phyloP scores from a whole-genome alignment of 1,140 invertebrate genomes.

The Papilio xuthus region DNA sequence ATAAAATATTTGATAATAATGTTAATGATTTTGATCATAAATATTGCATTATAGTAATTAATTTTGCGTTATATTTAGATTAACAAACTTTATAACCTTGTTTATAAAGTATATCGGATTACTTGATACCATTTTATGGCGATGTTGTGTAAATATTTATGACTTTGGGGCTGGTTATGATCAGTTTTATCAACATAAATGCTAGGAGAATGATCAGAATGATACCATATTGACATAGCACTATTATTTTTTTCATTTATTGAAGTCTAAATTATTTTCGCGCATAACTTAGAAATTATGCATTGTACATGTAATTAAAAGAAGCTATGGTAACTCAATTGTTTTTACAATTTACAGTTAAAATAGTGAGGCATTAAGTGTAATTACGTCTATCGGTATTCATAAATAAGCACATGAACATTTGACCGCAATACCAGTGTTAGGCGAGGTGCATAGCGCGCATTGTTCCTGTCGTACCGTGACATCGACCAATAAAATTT shows the following conservation, averaged over 20 bases:
- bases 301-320: not conserved
- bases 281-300: not conserved
- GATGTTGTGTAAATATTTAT: not conserved
- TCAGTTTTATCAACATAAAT: not conserved
- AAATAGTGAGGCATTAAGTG: slow-evolving; percentile 27
- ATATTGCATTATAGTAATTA: slow-evolving; percentile 26
- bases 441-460: slow-evolving; percentile 47
- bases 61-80: slow-evolving; percentile 14
- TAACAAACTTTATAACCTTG: slow-evolving; percentile 3
- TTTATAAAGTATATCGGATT: not conserved
- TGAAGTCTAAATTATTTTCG: not conserved
- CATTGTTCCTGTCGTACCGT: slow-evolving; percentile 57
- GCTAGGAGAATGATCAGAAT: not conserved
- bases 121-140: not conserved
- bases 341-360: not conserved
- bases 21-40: not conserved
- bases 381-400: slow-evolving; percentile 14
- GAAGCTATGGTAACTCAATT: not conserved
- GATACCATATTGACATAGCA: too few relatives aligned
- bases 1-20: slow-evolving; percentile 25
- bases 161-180: not conserved
- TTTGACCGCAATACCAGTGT: slow-evolving; percentile 55
- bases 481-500: slow-evolving; percentile 60
- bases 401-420: slow-evolving; percentile 49
- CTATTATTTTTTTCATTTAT: too few relatives aligned